Evolutionary conservation across 2,888 invertebrate genomes (phyloP).

Genomic region (Argyresthia goedartella): DNA sequence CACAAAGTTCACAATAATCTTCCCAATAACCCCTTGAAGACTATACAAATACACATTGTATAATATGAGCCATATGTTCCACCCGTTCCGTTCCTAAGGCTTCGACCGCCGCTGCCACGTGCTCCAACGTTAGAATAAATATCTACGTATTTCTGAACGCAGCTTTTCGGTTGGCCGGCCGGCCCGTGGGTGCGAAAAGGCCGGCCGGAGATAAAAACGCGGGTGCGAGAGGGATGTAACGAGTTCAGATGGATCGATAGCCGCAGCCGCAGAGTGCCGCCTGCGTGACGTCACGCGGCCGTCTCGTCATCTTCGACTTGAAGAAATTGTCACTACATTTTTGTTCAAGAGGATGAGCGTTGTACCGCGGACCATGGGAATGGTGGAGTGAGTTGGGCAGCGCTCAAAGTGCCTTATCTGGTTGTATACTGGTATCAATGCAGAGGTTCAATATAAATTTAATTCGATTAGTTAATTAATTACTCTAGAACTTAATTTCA

Average conservation of each 20-base stretch:
- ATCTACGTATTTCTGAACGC: conserved; percentile 66
- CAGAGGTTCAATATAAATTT: no score
- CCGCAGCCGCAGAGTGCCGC: conserved; percentile 69
- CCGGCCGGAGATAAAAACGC: conserved; percentile 29
- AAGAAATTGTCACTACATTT: conserved; percentile 63
- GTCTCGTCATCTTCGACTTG: conserved; percentile 67
- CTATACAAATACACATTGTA: neutral
- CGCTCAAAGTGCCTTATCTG: no score
- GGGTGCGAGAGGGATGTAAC: conserved; percentile 45
- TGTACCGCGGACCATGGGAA: no score
- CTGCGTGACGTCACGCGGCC: conserved; percentile 61
- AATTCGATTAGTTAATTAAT: no score
- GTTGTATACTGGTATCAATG: no score
- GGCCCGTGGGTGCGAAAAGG: conserved; percentile 37
- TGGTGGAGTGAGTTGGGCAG: no score
- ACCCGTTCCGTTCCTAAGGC: no score
- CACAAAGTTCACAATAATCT: no score
- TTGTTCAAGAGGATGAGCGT: conserved; percentile 26
- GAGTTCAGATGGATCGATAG: conserved; percentile 62
- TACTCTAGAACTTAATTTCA: no score
- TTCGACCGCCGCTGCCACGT: conserved; percentile 36
- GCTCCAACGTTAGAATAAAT: conserved; percentile 67
- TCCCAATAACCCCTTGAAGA: neutral
- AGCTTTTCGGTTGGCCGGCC: conserved; percentile 46
- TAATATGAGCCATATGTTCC: neutral